Evolutionary conservation across 2,888 invertebrate species (phyloP), one percentile per base, ranked within the genome.

Genomic region (Dryobotodes eremita): DNA sequence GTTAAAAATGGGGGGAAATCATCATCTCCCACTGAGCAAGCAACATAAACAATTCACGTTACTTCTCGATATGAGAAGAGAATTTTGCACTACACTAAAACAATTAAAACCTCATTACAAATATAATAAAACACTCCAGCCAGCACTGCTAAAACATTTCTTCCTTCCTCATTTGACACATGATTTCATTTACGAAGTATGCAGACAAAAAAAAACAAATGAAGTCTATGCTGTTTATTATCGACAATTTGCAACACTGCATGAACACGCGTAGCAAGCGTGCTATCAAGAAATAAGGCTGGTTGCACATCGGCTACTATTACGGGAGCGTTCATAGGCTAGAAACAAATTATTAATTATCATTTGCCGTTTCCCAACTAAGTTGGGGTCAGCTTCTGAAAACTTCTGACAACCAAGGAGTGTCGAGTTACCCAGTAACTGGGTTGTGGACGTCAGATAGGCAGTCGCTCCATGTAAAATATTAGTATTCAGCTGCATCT

Each of bases 141-240:
- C 23, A 50, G 36, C n/a, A 57, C 10, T 0, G 20, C 50, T 50
- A 31, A 36, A 15, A 36, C 17, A 20, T 1, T 20, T 23, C n/a
- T 55, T 55, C 62, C 50, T 79, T 79, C 79, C 82, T 65, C 10
- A 31, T 46, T 62, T 23, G 0, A 48, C 46, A 8, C 55, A 76
- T 57, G 79, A 82, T 59, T 82, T 46, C 65, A 82, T 65, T 23
- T 23, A 76, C 11, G 4, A 76, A 57, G 82, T 6, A 82, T 50
- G 64, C 48, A 31, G 2, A 36, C 15, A 46, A 82, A 82, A 61
- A 57, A 75, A 50, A 77, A 82, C 26, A 42, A n/a, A 1, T 20
- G 15, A n/a, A n/a, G 64, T 31, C 50, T 64, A 15, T 26, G 50
- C 46, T 79, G 46, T 79, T 65, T 83, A 78, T 74, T 55, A 65